Evolutionary conservation across 1,140 invertebrate species (phyloP).

Genomic region (Pollicipes pollicipes): DNA sequence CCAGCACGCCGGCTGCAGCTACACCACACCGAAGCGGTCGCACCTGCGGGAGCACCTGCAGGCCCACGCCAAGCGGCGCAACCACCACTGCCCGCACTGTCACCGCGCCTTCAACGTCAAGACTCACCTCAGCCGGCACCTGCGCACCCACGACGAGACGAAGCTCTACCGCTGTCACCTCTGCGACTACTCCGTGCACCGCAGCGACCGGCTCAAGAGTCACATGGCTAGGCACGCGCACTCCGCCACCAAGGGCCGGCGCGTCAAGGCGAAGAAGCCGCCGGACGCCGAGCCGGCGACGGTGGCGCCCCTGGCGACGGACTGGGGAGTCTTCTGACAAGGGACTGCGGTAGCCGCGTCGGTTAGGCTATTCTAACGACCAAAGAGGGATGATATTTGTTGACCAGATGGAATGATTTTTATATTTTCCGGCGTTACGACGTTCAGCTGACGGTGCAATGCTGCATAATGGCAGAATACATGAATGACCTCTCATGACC

Average conservation of each 20-base stretch:
- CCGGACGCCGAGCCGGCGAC: neutral
- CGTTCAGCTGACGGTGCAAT: no score
- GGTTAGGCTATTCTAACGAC: no score
- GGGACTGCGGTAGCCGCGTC: no score
- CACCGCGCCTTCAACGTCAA: constrained; percentile 45
- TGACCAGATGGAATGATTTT: no score
- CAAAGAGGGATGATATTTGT: no score
- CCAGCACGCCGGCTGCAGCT: constrained; percentile 40
- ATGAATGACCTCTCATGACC: no score
- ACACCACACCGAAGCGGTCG: constrained; percentile 44
- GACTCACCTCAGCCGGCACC: constrained; percentile 43
- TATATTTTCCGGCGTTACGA: no score
- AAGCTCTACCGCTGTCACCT: constrained; percentile 39
- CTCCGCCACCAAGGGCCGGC: neutral
- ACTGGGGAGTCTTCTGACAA: neutral
- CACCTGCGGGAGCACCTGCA: constrained; percentile 45
- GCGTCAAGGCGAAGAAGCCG: neutral
- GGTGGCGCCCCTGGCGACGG: neutral
- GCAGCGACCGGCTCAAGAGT: constrained; percentile 44
- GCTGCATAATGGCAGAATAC: no score
- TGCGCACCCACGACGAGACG: constrained; percentile 41
- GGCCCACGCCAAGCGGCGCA: constrained; percentile 41
- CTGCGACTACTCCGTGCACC: constrained; percentile 44
- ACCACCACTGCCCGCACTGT: constrained; percentile 40
- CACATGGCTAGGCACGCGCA: neutral